Base-by-base conservation (phyloP, 2,888 invertebrate genomes). In the Lamproptera curius region DNA sequence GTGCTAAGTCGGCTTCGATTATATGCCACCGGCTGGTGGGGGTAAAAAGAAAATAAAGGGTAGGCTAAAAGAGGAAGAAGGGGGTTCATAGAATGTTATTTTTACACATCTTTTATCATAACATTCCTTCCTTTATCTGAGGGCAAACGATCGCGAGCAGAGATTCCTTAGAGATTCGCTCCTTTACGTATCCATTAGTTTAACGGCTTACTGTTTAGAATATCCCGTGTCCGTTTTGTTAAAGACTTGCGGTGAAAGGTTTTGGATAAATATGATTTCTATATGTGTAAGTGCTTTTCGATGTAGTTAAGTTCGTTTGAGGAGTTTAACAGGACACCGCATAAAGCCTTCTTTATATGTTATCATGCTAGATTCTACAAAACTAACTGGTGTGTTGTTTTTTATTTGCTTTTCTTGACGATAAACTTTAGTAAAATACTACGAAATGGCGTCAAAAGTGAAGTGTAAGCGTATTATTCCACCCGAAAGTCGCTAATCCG, bases 1-100 rank as follows among this genome's bases (percentile, higher is more conserved):
- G 63, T 66, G 61, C 61, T 61, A 65, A 63, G 57, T 62, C 56
- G 40, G 51, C 57, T 55, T 57, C 52, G 54, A 56, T 56, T 52
- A 53, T 52, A 52, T 55, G 52, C 55, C 38, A 49, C 47, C 53
- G n/a, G n/a, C n/a, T n/a, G n/a, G n/a, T n/a, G n/a, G n/a, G n/a
- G n/a, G n/a, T n/a, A n/a, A n/a, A n/a, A n/a, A n/a, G n/a, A n/a
- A n/a, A n/a, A n/a, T n/a, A n/a, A n/a, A n/a, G n/a, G n/a, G n/a
- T n/a, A n/a, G n/a, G n/a, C n/a, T n/a, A n/a, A n/a, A n/a, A n/a
- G n/a, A n/a, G n/a, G n/a, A 47, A 45, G 44, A 8, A 53, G 54
- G 35, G 49, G 49, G 43, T 6, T 33, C 28, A 37, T 53, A 52
- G 50, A 63, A 68, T 63, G 58, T 63, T 63, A 61, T 63, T 63